Evolutionary conservation across 1,140 invertebrate genomes (phyloP), one percentile per base, ranked within the genome.

Genomic region (Caenorhabditis tropicalis): DNA sequence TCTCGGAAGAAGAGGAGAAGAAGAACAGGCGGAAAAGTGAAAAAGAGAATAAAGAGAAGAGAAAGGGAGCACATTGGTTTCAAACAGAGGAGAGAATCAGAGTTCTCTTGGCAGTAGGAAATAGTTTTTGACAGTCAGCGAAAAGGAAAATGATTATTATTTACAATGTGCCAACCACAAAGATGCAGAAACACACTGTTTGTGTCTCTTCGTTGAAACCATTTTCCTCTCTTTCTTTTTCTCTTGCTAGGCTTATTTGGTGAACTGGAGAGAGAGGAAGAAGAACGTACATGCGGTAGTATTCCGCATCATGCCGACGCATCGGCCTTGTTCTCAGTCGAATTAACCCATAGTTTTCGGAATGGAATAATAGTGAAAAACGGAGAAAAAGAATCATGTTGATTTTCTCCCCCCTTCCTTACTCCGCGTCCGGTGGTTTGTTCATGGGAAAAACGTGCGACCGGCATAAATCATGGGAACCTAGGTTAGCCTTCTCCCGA

Each of bases 341-440:
- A 74, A 74, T 74, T 74, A 74, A 74, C 65, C 29, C 58, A 39
- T 36, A 65, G 58, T 65, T 65, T 65, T 65, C 29, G 31, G 65
- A 9, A 74, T 21, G 7, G 36, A 74, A 74, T 43, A 43, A 43
- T n/a, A 43, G n/a, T n/a, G 27, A 74, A 56, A 29, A 9, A 56
- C 19, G 2, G 24, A n/a, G 53, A 56, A 56, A n/a, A 27, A 56
- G 24, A 56, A 27, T 24, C 21, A 56, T 56, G 53, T 56, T 56
- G 53, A 27, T 56, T 56, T 56, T 56, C n/a, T n/a, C n/a, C n/a
- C n/a, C n/a, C n/a, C 0, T 27, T 56, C 10, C 10, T 9, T 56
- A 2, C 7, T n/a, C 27, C 48, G 15, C 39, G 39, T 5, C 5
- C 5, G 39, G 16, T 4, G 24, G 12, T 0, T n/a, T 39, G 33